Conservation (phyloP, 2,888 invertebrate species). For the Acleris literana region DNA sequence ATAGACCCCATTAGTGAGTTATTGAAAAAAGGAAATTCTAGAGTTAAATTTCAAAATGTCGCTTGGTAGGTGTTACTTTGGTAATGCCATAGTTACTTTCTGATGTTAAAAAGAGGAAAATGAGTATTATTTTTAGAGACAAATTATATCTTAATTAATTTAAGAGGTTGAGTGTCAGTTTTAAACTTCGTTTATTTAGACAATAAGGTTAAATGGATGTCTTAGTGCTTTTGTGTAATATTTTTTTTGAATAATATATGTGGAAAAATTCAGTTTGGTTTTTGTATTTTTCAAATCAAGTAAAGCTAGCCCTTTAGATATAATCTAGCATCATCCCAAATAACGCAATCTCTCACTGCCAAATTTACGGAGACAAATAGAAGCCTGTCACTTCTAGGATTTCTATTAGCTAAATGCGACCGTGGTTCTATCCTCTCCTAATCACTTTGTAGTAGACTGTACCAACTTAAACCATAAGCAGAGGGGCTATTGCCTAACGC, state of each 20-base stretch:
- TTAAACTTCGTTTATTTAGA: slow-evolving; percentile 83
- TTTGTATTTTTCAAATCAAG: slow-evolving; percentile 38
- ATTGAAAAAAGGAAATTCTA: slow-evolving; percentile 60
- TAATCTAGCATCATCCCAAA: no score
- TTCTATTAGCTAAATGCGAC: no score
- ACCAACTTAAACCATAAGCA: no score
- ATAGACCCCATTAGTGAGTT: slow-evolving; percentile 65
- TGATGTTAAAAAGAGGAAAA: slow-evolving; percentile 65
- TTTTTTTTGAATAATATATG: slow-evolving; percentile 85
- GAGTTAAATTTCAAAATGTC: slow-evolving; percentile 62
- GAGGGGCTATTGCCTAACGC: no score
- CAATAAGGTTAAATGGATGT: slow-evolving; percentile 84
- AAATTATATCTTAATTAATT: slow-evolving; percentile 77
- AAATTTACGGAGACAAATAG: no score
- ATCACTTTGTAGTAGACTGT: no score
- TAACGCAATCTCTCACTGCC: no score
- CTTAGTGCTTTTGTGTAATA: slow-evolving; percentile 85
- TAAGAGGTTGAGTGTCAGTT: slow-evolving; percentile 81
- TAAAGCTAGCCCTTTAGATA: background rate
- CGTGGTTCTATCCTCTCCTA: no score
- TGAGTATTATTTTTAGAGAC: slow-evolving; percentile 83
- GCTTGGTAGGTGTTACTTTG: slow-evolving; percentile 76
- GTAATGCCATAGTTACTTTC: slow-evolving; percentile 75
- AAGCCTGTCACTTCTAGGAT: no score
- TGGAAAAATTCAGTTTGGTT: slow-evolving; percentile 66